These are phyloP conservation scores for Andrena marginata DNA, from an alignment of 2,888 invertebrate species.

Conservation along the genomic window DNA sequence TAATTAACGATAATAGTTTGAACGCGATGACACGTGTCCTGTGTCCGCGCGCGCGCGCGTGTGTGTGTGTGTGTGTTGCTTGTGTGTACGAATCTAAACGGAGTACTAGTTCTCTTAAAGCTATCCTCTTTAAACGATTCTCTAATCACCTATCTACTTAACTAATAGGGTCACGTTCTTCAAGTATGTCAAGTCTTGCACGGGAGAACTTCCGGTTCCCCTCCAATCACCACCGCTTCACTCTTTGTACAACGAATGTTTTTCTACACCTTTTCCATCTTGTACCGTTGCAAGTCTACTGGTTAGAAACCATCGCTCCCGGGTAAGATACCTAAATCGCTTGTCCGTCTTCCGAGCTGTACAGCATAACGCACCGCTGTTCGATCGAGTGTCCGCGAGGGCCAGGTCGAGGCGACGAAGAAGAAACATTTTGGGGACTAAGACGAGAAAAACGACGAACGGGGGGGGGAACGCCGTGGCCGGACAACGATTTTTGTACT, in stretches of 20 bases:
- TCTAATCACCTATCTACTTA: slow-evolving; percentile 57
- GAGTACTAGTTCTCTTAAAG: slow-evolving; percentile 61
- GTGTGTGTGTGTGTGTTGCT: slow-evolving; percentile 15
- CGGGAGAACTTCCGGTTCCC: slow-evolving; percentile 5
- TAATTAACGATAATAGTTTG: slow-evolving; percentile 48
- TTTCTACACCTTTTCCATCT: background rate
- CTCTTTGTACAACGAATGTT: slow-evolving; percentile 27
- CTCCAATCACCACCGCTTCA: slow-evolving; percentile 36
- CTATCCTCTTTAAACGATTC: slow-evolving; percentile 56
- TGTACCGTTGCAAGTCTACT: background rate
- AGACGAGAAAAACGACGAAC: slow-evolving; percentile 29
- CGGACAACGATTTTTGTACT: slow-evolving; percentile 69
- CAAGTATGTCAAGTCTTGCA: slow-evolving; percentile 62
- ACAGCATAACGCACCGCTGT: slow-evolving; percentile 4
- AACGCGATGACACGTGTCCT: slow-evolving; percentile 35
- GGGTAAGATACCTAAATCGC: slow-evolving; percentile 19
- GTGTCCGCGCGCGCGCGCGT: no score
- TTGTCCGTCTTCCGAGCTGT: slow-evolving; percentile 38
- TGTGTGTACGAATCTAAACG: slow-evolving; percentile 53
- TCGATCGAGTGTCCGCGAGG: slow-evolving; percentile 57
- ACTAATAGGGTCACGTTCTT: slow-evolving; percentile 47
- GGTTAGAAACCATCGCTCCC: slow-evolving; percentile 4
- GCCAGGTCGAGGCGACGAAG: slow-evolving; percentile 40
- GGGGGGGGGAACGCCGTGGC: slow-evolving; percentile 50
- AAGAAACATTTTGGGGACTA: slow-evolving; percentile 21